Percentiles rank a stretch among this genome's conserved stretches.
Evolutionary conservation across 2,888 invertebrate genomes (phyloP).

Genomic region (Orchesella flavescens): DNA sequence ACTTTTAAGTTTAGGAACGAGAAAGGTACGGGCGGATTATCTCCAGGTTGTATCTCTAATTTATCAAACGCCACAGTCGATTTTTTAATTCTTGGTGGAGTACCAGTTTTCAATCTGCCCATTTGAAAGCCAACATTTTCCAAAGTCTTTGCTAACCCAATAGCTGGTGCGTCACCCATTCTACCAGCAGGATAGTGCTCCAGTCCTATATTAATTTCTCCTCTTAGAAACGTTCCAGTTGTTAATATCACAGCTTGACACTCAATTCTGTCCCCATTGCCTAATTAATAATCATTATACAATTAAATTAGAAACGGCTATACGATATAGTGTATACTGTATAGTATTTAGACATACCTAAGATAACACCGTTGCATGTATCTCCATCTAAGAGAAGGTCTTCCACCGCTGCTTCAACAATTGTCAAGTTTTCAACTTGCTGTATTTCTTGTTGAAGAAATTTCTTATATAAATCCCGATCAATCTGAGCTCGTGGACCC

Average conservation of each 20-base stretch:
- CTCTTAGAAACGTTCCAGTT: slow-evolving; percentile 91
- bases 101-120: slow-evolving; percentile 90
- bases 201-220: slow-evolving; percentile 87
- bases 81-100: slow-evolving; percentile 85
- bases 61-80: slow-evolving; percentile 81
- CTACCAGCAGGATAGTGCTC: slow-evolving; percentile 85
- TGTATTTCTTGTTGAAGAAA: slow-evolving; percentile 84
- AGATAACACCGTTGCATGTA: slow-evolving; percentile 77
- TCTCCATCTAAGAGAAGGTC: slow-evolving; percentile 80
- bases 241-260: slow-evolving; percentile 85
- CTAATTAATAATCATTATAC: slow-evolving; percentile 73
- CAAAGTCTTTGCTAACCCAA: slow-evolving; percentile 84
- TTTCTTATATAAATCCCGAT: slow-evolving; percentile 84
- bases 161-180: slow-evolving; percentile 85
- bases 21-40: slow-evolving; percentile 83
- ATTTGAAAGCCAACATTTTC: slow-evolving; percentile 82
- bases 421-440: slow-evolving; percentile 79
- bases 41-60: slow-evolving; percentile 78
- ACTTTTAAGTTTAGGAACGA: slow-evolving; percentile 85
- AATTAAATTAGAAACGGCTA: slow-evolving; percentile 37
- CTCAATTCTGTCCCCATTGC: slow-evolving; percentile 78
- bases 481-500: slow-evolving; percentile 91
- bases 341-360: slow-evolving; percentile 74
- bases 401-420: slow-evolving; percentile 84
- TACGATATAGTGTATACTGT: not conserved